These are phyloP conservation scores for Ataeniobius toweri DNA, from an alignment of 2,797 vertebrate species.

Conservation along the genomic window DNA sequence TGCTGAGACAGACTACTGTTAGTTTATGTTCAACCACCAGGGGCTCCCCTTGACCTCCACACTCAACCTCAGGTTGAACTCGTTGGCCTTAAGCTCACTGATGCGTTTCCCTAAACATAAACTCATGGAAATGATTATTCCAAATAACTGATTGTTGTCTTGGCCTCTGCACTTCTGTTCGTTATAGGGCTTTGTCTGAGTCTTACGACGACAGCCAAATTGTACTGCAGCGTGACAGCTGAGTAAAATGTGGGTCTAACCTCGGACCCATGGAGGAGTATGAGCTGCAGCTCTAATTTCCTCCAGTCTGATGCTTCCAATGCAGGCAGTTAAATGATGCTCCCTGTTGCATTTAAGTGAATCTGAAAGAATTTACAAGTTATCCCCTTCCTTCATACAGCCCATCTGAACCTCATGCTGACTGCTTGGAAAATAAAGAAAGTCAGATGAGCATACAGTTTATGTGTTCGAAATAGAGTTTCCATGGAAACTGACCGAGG, in stretches of 20 bases:
- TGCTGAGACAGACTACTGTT: conserved; percentile 21
- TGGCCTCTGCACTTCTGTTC: conserved; percentile 45
- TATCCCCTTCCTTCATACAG: conserved; percentile 14
- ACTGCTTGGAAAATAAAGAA: conserved; percentile 30
- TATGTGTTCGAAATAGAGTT: conserved; percentile 62
- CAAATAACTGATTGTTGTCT: conserved; percentile 59
- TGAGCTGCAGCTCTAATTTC: conserved; percentile 26
- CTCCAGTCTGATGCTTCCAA: conserved; percentile 17
- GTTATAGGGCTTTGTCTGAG: conserved; percentile 14
- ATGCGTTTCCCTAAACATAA: conserved; percentile 61
- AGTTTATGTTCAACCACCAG: conserved; percentile 62
- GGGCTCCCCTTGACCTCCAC: conserved; percentile 69
- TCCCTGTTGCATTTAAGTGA: conserved; percentile 11
- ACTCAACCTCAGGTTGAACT: conserved; percentile 49
- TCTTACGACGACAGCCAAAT: conserved; percentile 44
- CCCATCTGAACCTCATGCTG: conserved; percentile 37
- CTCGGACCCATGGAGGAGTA: conserved; percentile 33
- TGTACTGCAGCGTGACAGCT: conserved; percentile 43
- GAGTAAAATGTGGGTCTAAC: conserved; percentile 52
- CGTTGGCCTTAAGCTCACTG: conserved; percentile 49
- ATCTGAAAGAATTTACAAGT: conserved; percentile 23
- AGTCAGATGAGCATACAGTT: conserved; percentile 41
- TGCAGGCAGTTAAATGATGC: conserved; percentile 7
- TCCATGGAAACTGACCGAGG: conserved; percentile 76
- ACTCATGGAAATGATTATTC: conserved; percentile 60